These are phyloP conservation scores for Ochotona curzoniae DNA, from an alignment of 2,113 vertebrate species.

Conservation along the genomic window DNA sequence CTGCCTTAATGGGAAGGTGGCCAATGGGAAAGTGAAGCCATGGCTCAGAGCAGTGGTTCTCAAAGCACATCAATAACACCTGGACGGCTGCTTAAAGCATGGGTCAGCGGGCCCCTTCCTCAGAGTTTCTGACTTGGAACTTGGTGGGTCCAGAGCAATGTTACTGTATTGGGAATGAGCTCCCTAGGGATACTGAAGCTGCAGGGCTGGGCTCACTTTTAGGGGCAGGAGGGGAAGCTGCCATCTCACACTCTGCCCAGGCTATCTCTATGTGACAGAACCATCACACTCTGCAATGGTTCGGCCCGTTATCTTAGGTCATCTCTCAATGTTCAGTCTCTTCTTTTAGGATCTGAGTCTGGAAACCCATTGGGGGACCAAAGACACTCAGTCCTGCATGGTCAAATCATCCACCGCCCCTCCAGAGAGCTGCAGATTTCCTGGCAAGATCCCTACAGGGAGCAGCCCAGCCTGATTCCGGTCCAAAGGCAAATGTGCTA, in stretches of 20 bases:
- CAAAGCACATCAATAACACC: too few relatives aligned
- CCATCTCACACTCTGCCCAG: background rate
- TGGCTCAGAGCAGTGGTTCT: background rate
- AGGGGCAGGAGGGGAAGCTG: background rate
- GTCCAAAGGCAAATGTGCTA: background rate
- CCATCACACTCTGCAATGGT: too few relatives aligned
- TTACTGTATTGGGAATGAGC: background rate
- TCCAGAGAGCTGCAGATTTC: background rate
- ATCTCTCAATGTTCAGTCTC: background rate
- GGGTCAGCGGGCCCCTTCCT: background rate
- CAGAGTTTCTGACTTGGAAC: background rate
- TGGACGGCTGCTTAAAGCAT: background rate
- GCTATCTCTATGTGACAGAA: background rate
- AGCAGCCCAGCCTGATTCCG: background rate
- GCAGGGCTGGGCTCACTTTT: background rate
- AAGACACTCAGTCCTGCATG: background rate
- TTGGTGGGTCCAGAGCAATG: background rate
- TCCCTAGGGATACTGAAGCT: background rate
- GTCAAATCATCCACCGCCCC: background rate
- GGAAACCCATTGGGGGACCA: background rate
- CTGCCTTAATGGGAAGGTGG: too few relatives aligned
- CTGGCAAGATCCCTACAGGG: background rate
- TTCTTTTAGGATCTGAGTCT: background rate
- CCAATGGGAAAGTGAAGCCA: fast-evolving
- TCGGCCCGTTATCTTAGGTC: background rate